Conservation (phyloP, 2,888 invertebrate genomes). For the Gari tellinella region DNA sequence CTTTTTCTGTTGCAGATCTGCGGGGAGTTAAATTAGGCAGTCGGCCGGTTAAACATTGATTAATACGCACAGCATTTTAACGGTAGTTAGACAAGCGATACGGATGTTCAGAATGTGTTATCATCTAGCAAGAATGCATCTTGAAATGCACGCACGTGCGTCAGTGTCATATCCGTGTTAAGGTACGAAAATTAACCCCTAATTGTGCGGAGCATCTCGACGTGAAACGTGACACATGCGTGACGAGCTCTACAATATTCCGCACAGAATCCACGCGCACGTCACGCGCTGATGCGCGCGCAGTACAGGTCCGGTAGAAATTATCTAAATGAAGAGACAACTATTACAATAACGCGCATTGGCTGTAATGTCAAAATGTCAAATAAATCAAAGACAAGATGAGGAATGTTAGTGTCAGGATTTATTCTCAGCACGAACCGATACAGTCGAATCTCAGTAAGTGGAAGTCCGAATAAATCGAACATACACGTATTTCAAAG, state of each 20-base stretch:
- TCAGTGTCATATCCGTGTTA: conserved; percentile 30
- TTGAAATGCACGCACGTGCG: conserved; percentile 36
- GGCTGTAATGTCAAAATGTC: conserved; percentile 51
- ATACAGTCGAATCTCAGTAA: no score
- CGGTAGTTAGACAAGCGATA: no score
- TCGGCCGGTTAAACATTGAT: no score
- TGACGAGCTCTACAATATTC: conserved; percentile 20
- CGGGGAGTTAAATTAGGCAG: no score
- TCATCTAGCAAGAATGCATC: conserved; percentile 48
- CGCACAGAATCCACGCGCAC: conserved; percentile 21
- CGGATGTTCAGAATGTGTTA: conserved; percentile 18
- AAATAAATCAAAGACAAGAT: conserved; percentile 54
- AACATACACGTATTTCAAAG: no score
- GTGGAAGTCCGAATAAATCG: no score
- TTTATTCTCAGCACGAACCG: conserved; percentile 19
- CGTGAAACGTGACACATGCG: conserved; percentile 11
- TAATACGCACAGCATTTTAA: no score
- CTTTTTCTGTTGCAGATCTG: no score
- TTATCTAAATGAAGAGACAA: conserved; percentile 51
- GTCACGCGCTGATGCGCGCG: conserved; percentile 21
- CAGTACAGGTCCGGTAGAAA: conserved; percentile 1
- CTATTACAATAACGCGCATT: conserved; percentile 50
- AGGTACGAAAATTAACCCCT: conserved; percentile 47
- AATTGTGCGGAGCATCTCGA: conserved; percentile 44
- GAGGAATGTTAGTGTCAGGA: conserved; percentile 22